Base-by-base conservation (phyloP, 2,888 invertebrate genomes). In the Chymomyza fuscimana region DNA sequence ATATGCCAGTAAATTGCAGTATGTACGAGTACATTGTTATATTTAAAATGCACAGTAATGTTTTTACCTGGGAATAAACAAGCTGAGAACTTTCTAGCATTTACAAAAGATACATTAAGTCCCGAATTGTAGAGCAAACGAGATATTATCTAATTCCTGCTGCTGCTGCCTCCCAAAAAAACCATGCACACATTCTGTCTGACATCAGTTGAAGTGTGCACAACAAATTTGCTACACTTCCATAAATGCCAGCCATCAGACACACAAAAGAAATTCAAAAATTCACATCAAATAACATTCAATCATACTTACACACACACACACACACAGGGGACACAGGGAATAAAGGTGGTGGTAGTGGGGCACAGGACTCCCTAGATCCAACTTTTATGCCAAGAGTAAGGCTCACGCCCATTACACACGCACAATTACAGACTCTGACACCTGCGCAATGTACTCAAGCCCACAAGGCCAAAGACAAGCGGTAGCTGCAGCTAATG, bases 211-310 rank as follows among this genome's bases (percentile, higher is more conserved):
- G 65, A 71, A 73, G 71, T 70, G 69, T 66, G 78, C 77, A 36
- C 62, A 56, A 63, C 64, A 74, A 80, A 81, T 46, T 81, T 74
- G 79, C 70, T 16, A 77, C 73, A 86, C 79, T 81, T 81, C 46
- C 82, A 81, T 81, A 84, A 86, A 77, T 79, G 77, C 68, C 72
- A 72, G 62, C 65, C 77, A 74, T 59, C 51, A 51, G 51, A 19
- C 67, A 64, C 70, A 67, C 12, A 70, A 72, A 65, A 62, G 63
- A 72, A 84, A 77, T 81, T 71, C n/a, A 32, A n/a, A 22, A 78
- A 63, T 76, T 70, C 82, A 65, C 87, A 80, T 84, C 85, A 82
- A 82, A 84, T 86, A 80, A 78, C 73, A 76, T 80, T 87, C 82
- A 82, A 87, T 87, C 82, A 85, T 81, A 71, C 71, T 78, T 71